A percentile compares a stretch with the other conserved stretches of the same genome.
phyloP scores from a whole-genome alignment of 2,797 vertebrate species.

The Alexandromys oeconomus region DNA sequence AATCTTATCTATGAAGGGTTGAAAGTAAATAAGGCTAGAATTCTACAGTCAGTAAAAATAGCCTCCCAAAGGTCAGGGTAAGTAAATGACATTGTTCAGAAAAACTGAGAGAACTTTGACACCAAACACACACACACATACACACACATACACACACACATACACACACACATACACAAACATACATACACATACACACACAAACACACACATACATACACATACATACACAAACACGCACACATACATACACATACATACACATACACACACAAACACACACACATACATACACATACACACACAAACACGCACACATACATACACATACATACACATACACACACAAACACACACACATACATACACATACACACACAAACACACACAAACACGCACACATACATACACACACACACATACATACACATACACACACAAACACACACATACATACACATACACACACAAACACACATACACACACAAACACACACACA shows the following conservation, averaged over 20 bases:
- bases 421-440: neutral
- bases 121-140: neutral
- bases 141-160: neutral
- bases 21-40: conserved; percentile 11
- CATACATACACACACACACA: neutral
- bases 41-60: conserved; percentile 55
- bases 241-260: neutral
- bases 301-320: neutral
- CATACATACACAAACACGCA: neutral
- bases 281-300: too few relatives aligned
- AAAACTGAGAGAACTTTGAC: neutral
- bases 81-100: conserved; percentile 10
- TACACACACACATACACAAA: neutral
- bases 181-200: conserved; percentile 5
- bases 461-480: neutral
- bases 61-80: neutral
- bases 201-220: neutral
- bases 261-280: neutral
- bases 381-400: neutral
- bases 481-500: neutral
- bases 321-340: neutral
- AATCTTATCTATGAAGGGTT: conserved; percentile 19
- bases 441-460: neutral
- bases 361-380: neutral
- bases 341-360: conserved; percentile 2